phyloP scores from a whole-genome alignment of 2,797 vertebrate genomes.

The Eulemur mongoz region DNA sequence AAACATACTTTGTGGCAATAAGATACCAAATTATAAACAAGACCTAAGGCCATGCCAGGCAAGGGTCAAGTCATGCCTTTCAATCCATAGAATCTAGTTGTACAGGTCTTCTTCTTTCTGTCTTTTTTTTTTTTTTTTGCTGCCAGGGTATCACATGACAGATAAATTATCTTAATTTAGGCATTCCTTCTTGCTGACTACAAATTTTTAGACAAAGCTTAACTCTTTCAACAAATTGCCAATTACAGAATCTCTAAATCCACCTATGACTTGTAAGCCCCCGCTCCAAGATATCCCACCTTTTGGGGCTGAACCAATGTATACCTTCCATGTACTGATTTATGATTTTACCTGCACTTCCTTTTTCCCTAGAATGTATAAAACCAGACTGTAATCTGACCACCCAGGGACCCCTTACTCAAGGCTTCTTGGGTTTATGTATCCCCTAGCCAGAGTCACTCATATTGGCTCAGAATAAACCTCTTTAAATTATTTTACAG shows the following conservation, averaged over 20 bases:
- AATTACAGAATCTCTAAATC: neutral
- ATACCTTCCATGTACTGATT: neutral
- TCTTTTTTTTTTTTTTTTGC: too few species aligned
- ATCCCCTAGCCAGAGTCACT: neutral
- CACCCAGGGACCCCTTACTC: neutral
- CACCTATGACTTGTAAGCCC: neutral
- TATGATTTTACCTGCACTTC: neutral
- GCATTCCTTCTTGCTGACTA: neutral
- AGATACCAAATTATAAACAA: too few species aligned
- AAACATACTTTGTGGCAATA: too few species aligned
- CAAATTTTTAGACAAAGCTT: neutral
- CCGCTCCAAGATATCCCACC: neutral
- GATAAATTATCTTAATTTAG: neutral
- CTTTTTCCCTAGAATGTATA: neutral
- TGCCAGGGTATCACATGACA: neutral
- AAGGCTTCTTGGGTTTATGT: neutral
- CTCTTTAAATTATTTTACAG: neutral
- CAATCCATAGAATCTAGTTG: neutral
- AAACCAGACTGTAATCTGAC: neutral
- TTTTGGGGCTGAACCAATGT: neutral
- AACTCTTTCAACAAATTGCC: neutral
- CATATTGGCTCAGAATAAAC: neutral
- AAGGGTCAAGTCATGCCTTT: neutral
- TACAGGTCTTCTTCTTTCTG: neutral
- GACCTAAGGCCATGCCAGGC: too few species aligned